Percentiles rank a stretch among this genome's conserved stretches.
These are phyloP conservation scores for Adela reaumurella DNA, from an alignment of 2,888 invertebrate species.

Conservation along the genomic window DNA sequence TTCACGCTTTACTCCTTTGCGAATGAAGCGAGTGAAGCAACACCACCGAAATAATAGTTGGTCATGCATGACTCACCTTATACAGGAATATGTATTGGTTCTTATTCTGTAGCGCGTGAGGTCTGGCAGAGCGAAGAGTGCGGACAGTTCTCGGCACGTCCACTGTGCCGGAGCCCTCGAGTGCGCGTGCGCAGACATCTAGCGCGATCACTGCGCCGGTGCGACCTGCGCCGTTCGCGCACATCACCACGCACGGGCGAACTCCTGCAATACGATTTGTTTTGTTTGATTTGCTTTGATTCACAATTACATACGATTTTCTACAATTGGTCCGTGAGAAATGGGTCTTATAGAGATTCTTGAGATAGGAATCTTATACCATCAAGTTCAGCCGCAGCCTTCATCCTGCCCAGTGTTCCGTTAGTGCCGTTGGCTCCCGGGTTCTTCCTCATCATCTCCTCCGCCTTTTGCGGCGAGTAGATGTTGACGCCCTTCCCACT, in stretches of 20 bases:
- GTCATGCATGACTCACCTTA: slow-evolving; percentile 68
- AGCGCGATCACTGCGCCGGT: slow-evolving; percentile 83
- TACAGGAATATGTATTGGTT: slow-evolving; percentile 93
- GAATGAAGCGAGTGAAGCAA: no score
- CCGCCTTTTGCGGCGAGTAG: slow-evolving; percentile 43
- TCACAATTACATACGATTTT: no score
- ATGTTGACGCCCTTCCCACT: slow-evolving; percentile 39
- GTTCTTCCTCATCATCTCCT: slow-evolving; percentile 33
- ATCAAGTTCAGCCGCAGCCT: slow-evolving; percentile 38
- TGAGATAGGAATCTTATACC: no score
- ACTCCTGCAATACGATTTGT: no score
- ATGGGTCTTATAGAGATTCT: no score
- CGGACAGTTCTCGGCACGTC: slow-evolving; percentile 87
- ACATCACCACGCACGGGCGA: slow-evolving; percentile 77
- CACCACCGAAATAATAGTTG: no score
- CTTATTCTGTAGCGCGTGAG: slow-evolving; percentile 84
- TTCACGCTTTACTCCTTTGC: no score
- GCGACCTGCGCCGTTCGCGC: slow-evolving; percentile 88
- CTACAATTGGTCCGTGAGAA: no score
- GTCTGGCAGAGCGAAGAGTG: slow-evolving; percentile 78
- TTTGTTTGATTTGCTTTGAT: no score
- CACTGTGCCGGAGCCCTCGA: slow-evolving; percentile 73
- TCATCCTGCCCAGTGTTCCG: slow-evolving; percentile 40
- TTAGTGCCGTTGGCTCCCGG: slow-evolving; percentile 25
- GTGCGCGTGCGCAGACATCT: slow-evolving; percentile 83